Evolutionary conservation across 2,888 invertebrate genomes (phyloP).

Genomic region (Petrophora chlorosata): DNA sequence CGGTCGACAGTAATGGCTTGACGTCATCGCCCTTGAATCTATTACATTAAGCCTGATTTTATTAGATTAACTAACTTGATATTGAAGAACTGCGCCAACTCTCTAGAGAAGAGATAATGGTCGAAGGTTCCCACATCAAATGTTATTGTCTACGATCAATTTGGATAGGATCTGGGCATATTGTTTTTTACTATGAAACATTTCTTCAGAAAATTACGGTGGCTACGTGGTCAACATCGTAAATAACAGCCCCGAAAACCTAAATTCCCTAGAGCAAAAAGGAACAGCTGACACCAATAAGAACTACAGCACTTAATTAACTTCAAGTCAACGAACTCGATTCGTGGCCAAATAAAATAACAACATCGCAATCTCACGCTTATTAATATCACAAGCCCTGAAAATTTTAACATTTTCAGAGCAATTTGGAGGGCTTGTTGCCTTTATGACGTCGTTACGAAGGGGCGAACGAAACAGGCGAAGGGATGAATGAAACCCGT

Average conservation of each 20-base stretch:
- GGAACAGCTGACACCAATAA: constrained; percentile 1
- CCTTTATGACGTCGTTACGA: constrained; percentile 3
- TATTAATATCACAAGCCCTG: constrained; percentile 18
- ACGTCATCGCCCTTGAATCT: constrained; percentile 1
- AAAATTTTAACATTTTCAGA: not conserved
- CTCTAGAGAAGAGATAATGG: too few relatives aligned
- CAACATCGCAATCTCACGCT: constrained; percentile 4
- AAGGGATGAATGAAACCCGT: constrained; percentile 1
- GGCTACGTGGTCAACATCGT: not conserved
- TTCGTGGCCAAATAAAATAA: constrained; percentile 13
- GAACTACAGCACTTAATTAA: constrained; percentile 6
- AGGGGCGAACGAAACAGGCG: not conserved
- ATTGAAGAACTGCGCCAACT: too few relatives aligned
- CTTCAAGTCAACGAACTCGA: constrained; percentile 16
- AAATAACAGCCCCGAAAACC: not conserved
- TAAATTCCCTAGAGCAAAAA: not conserved
- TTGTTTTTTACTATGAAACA: too few relatives aligned
- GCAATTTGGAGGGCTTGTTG: constrained; percentile 9
- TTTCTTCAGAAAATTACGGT: too few relatives aligned
- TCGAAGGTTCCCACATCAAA: too few relatives aligned
- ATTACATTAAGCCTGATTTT: not conserved
- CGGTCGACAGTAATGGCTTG: constrained; percentile 5
- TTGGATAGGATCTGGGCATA: too few relatives aligned
- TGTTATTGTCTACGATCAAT: too few relatives aligned
- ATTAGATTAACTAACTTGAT: not conserved